phyloP scores from a whole-genome alignment of 1,140 invertebrate species.

The Caenorhabditis briggsae region DNA sequence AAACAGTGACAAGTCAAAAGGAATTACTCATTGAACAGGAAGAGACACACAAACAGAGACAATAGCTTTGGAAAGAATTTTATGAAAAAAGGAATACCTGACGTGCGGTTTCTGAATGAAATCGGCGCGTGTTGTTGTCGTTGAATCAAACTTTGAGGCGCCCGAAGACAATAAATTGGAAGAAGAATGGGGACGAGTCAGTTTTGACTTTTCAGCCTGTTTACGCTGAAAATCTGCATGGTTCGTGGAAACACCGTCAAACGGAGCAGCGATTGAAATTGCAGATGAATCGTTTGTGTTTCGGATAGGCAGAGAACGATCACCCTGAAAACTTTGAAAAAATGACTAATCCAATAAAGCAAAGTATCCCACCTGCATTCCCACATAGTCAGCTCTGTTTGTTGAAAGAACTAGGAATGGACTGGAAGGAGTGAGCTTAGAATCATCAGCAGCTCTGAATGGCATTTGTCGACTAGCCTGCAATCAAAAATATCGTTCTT shows the following conservation, averaged over 20 bases:
- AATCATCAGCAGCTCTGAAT: conserved; percentile 36
- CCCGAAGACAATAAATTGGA: conserved; percentile 42
- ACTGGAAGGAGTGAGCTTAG: background rate
- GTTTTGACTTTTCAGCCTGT: conserved; percentile 28
- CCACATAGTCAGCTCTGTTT: conserved; percentile 12
- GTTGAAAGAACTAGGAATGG: conserved; percentile 34
- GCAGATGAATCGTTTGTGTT: conserved; percentile 34
- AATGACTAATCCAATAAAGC: background rate
- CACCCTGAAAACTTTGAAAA: conserved; percentile 2
- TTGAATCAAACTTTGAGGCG: conserved; percentile 41
- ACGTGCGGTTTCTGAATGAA: conserved; percentile 51
- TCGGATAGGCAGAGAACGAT: conserved; percentile 37
- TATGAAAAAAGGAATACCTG: conserved; percentile 21
- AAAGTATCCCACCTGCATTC: background rate
- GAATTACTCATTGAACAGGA: conserved; percentile 46
- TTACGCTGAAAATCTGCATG: conserved; percentile 45
- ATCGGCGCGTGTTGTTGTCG: conserved; percentile 50
- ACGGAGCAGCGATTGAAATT: background rate
- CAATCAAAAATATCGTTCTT: background rate
- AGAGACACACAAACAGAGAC: conserved; percentile 9
- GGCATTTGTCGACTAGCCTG: conserved; percentile 12
- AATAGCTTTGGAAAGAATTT: conserved; percentile 2
- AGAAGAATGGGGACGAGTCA: conserved; percentile 33
- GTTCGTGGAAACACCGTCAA: conserved; percentile 52
- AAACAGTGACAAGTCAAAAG: conserved; percentile 2